Evolutionary conservation across 2,113 vertebrate species (phyloP).

Genomic region (Gallinago undulata): DNA sequence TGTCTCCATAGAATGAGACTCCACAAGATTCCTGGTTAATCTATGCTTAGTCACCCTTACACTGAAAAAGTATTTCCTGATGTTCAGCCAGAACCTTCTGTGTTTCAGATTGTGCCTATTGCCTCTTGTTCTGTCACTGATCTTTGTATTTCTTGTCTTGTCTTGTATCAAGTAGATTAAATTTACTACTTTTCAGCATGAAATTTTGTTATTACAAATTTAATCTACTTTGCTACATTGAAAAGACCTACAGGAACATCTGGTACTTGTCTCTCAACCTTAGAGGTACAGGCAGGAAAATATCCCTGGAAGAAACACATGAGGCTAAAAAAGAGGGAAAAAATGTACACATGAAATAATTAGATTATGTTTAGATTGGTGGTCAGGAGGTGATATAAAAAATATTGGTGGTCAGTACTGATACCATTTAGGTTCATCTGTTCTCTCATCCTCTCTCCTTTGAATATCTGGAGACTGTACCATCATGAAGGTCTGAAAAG

Average conservation of each 20-base stretch:
- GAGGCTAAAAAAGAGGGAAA: not conserved
- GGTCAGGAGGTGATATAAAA: not conserved
- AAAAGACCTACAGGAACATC: not conserved
- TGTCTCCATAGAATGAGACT: not conserved
- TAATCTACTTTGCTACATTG: not conserved
- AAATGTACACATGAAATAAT: not conserved
- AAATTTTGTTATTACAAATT: not conserved
- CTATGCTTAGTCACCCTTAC: not conserved
- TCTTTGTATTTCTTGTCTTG: not conserved
- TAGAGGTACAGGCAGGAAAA: not conserved
- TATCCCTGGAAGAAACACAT: not conserved
- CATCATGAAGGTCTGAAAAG: not conserved
- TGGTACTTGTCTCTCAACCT: not conserved
- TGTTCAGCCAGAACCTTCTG: not conserved
- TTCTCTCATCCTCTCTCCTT: not conserved
- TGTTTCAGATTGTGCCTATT: not conserved
- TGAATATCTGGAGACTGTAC: not conserved
- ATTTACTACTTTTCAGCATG: not conserved
- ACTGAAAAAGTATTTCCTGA: not conserved
- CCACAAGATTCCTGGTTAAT: not conserved
- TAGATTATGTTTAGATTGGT: not conserved
- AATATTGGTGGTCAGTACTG: not conserved
- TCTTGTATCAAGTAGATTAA: not conserved
- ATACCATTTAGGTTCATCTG: not conserved
- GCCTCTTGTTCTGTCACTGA: not conserved